A percentile compares a stretch with the other conserved stretches of the same genome.
Evolutionary conservation across 2,797 vertebrate species (phyloP).

Genomic region (Cossypha polioptera): DNA sequence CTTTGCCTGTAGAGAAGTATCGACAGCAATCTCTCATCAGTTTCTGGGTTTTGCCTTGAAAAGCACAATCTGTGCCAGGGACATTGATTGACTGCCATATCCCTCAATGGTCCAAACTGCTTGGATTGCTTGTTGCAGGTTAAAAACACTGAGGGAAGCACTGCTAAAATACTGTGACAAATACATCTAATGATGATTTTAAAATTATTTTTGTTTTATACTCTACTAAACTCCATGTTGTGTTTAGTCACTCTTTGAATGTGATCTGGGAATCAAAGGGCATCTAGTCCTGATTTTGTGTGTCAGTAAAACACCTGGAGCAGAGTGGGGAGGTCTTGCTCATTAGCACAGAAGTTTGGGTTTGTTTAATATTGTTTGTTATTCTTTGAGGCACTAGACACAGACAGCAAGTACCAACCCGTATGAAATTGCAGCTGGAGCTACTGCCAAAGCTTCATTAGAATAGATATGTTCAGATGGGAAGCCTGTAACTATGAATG

Average conservation of each 20-base stretch:
- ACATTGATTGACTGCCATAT: not conserved
- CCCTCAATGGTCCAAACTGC: not conserved
- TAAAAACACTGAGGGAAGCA: not conserved
- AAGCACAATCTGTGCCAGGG: not conserved
- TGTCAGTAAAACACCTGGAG: not conserved
- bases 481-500: conserved; percentile 21
- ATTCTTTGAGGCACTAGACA: not conserved
- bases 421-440: not conserved
- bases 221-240: not conserved
- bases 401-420: not conserved
- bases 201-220: not conserved
- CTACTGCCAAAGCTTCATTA: conserved; percentile 45
- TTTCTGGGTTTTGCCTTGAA: not conserved
- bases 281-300: not conserved
- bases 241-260: not conserved
- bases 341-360: not conserved
- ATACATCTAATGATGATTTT: not conserved
- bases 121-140: not conserved
- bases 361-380: conserved; percentile 22
- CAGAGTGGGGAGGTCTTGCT: not conserved
- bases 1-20: not conserved
- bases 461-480: not conserved
- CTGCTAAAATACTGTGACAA: not conserved
- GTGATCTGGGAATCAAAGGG: not conserved
- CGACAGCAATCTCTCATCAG: not conserved